Evolutionary conservation across 1,140 invertebrate genomes (phyloP).

Genomic region (Zaprionus capensis): DNA sequence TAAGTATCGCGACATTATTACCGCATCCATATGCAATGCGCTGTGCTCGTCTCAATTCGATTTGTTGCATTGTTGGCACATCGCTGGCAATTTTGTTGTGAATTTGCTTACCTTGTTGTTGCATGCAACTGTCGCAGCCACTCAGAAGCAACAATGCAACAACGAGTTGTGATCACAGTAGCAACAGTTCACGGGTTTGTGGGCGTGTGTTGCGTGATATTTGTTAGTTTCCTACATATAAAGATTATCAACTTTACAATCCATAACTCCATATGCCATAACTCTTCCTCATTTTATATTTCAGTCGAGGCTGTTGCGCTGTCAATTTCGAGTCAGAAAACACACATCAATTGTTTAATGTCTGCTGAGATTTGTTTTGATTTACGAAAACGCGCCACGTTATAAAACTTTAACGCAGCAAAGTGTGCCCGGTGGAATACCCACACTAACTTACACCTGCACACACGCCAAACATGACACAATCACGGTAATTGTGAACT

Average conservation of each 20-base stretch:
- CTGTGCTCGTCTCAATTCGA: conserved; percentile 19
- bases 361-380: conserved; percentile 38
- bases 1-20: conserved; percentile 39
- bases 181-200: background rate
- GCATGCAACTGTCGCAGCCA: conserved; percentile 22
- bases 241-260: background rate
- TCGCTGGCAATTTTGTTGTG: conserved; percentile 32
- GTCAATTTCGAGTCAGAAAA: conserved; percentile 6
- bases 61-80: conserved; percentile 45
- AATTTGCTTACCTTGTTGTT: conserved; percentile 38
- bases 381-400: conserved; percentile 42
- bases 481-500: conserved; percentile 61
- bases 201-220: background rate
- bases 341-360: conserved; percentile 13
- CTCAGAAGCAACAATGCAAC: conserved; percentile 29
- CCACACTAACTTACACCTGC: conserved; percentile 14
- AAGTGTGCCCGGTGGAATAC: conserved; percentile 52
- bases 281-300: background rate
- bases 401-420: conserved; percentile 41
- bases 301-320: background rate
- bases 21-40: conserved; percentile 21
- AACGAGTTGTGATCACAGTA: background rate
- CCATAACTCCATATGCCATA: background rate
- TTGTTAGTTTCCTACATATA: background rate
- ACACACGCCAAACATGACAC: conserved; percentile 28